Base-by-base conservation (phyloP, 2,888 invertebrate species). In the Stenurella melanura region DNA sequence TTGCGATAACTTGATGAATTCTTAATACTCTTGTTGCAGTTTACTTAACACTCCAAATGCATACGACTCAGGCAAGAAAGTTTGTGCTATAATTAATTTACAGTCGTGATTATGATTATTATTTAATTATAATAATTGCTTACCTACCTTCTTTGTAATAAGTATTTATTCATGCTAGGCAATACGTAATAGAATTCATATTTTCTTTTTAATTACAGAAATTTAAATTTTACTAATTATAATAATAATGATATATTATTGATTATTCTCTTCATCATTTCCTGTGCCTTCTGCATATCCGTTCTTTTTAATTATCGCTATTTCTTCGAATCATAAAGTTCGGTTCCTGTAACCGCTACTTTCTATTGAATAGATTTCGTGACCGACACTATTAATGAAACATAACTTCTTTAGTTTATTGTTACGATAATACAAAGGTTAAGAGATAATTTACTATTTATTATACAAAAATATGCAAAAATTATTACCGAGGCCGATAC, bases 301-400 rank as follows among this genome's bases (percentile, higher is more conserved):
- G 15, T 7, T 42, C 38, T 3, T 18, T 21, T 64, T 64, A 64
- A 64, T 42, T 18, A 64, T 11, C 11, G 21, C n/a, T 10, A 38
- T 64, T 34, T 17, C 17, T 12, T 18, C 18, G n/a, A 18, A 64
- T 30, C 15, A n/a, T 17, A 21, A 26, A 56, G 18, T 69, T 38
- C 9, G 50, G n/a, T n/a, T 19, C 21, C 7, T 15, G 18, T 15
- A 66, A 68, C 42, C 12, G 15, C 3, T 21, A 30, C 67, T 67
- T 67, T 67, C 67, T 67, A 67, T 56, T 54, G 30, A 10, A 54
- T 54, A 67, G 15, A 67, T 17, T 34, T 42, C 11, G 50, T 42
- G 54, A 67, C 67, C 67, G 54, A 67, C 21, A 21, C 50, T n/a
- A 57, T 57, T 57, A 42, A 5, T 42, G 42, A 12, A 18, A 64